Evolutionary conservation across 2,888 invertebrate genomes (phyloP), one percentile per base, ranked within the genome.

Genomic region (Torymus tubicola): DNA sequence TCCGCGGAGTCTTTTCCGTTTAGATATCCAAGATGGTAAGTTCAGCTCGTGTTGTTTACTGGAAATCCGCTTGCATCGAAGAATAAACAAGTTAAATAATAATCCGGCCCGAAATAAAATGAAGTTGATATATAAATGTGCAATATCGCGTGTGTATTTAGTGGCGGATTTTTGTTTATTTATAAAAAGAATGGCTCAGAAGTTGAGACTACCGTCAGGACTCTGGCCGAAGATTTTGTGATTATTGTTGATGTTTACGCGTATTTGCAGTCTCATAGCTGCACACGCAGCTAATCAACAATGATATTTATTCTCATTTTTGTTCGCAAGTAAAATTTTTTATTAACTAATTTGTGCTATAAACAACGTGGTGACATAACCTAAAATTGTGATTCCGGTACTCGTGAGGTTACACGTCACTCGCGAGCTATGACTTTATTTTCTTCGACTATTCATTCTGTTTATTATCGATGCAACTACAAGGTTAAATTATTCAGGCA

Each of bases 21-120:
- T 85, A 87, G 86, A 85, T 82, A 81, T 85, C 83, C 87, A 87
- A 87, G 85, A 90, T 90, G 90, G 90, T 90, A 88, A 88, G 90
- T 88, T 83, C 75, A 81, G 67, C 61, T 61, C 77, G 78, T 31
- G 72, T 84, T 86, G 75, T 83, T 61, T 58, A 81, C 67, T 68
- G 71, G 63, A 86, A 87, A 90, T 90, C 90, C 85, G 71, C 50
- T 75, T 83, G 74, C 87, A 90, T 90, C 89, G 80, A 50, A 14
- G 16, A 61, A 57, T 80, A 78, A 24, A 24, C 24, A 24, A 24
- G 24, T 24, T 24, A 24, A 24, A 24, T 2, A 24, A 24, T 24
- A 24, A 24, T 61, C 78, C 61, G 71, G n/a, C 61, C 16, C 24
- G 24, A 67, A 69, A 31, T 75, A 85, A 85, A 84, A 78, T 82